Evolutionary conservation across 2,113 vertebrate species (phyloP), one percentile per base, ranked within the genome.

Genomic region (Callipepla californica): DNA sequence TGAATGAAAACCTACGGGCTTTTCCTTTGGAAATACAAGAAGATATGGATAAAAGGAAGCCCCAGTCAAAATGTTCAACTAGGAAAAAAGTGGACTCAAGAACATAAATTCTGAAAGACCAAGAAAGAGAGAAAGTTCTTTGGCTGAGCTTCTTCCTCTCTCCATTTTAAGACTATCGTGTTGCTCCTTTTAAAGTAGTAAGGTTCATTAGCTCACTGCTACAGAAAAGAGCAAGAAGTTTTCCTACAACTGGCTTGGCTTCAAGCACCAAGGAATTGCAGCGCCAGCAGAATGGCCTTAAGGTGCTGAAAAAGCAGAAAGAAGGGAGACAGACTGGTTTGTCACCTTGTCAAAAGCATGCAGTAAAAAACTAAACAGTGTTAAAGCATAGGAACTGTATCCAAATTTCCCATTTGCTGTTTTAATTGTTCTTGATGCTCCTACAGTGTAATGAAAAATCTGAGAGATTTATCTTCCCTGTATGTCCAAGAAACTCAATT

Each of bases 11-110:
- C 88, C 45, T 98, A 44, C 90, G 97, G 3, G 98, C 98, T 70
- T 99, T 99, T 95, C 98, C 99, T 40, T 91, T 77, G 72, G 98
- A 98, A 97, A 98, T 99, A 80, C 98, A 87, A 96, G 95, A 95
- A 25, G 98, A 99, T 73, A 45, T 98, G 86, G 96, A 96, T 65
- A 99, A 98, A 95, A 98, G 97, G 92, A 98, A 97, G 9, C 12
- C 47, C 3, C 57, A 90, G 2, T 11, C 91, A 18, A 97, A 96
- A 72, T 88, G 51, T 69, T 58, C 38, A 9, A 34, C 76, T 9
- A 63, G 66, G 12, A 53, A 61, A 91, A 93, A 87, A 84, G 21
- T 2, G 7, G 22, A 94, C 44, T 48, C 61, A 40, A 62, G 21
- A 79, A 51, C 53, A 2, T 94, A 50, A 94, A 68, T 83, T 70